These are phyloP conservation scores for Nothoprocta perdicaria DNA, from an alignment of 2,113 vertebrate genomes.

Conservation along the genomic window DNA sequence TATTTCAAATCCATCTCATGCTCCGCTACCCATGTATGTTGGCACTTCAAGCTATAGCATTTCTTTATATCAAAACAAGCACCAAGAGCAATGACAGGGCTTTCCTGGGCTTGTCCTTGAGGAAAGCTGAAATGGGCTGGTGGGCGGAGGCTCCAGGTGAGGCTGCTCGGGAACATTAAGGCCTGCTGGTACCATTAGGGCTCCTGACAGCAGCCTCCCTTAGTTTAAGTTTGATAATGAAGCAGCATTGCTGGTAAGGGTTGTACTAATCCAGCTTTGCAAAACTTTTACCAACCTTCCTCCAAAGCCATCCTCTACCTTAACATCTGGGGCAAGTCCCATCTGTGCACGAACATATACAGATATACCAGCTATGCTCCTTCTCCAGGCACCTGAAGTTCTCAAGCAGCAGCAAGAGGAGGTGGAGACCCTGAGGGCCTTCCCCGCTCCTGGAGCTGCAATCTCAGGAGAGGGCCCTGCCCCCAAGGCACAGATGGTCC, in stretches of 20 bases:
- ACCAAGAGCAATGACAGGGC: background rate
- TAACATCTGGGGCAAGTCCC: background rate
- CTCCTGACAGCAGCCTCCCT: background rate
- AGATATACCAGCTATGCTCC: background rate
- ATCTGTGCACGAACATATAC: background rate
- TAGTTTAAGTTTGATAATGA: background rate
- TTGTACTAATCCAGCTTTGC: background rate
- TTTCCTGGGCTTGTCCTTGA: background rate
- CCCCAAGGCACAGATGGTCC: background rate
- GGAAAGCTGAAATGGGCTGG: background rate
- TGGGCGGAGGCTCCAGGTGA: fast-evolving
- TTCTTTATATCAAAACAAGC: background rate
- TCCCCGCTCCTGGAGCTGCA: background rate
- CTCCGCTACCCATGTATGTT: background rate
- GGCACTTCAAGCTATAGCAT: background rate
- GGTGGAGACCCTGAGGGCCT: background rate
- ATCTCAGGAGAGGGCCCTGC: background rate
- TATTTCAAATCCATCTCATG: background rate
- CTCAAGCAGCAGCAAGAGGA: background rate
- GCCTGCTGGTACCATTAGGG: background rate
- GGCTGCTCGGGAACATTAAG: background rate
- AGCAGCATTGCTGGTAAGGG: fast-evolving
- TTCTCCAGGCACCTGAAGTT: background rate
- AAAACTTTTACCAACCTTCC: background rate
- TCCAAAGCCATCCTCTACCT: background rate